phyloP scores from a whole-genome alignment of 92 coral and sea anemone genomes.

The Epizoanthus ramosus region DNA sequence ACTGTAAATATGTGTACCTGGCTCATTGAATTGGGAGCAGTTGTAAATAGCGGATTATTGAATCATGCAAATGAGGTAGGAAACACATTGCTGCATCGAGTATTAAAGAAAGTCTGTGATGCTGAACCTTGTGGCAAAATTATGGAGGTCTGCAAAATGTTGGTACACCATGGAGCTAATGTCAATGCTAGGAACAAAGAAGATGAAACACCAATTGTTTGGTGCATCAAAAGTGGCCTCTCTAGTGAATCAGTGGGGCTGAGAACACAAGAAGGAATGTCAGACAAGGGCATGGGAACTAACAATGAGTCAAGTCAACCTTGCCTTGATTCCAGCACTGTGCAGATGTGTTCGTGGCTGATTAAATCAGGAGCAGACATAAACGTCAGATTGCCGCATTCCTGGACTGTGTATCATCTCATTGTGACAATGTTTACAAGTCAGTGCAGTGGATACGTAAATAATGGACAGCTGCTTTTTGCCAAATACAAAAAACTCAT shows the following conservation, averaged over 20 bases:
- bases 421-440: neutral
- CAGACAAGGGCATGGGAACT: neutral
- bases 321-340: neutral
- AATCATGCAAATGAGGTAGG: neutral
- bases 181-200: neutral
- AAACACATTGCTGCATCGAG: neutral
- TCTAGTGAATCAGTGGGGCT: neutral
- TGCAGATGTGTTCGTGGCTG: constrained; percentile 13
- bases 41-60: neutral
- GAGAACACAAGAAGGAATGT: neutral
- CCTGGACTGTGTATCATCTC: constrained; percentile 2
- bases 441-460: neutral
- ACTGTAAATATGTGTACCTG: constrained; percentile 27
- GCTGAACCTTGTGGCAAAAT: neutral
- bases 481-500: neutral
- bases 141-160: neutral
- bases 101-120: neutral
- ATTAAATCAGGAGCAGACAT: constrained; percentile 10
- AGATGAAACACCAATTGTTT: neutral
- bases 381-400: neutral
- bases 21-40: constrained; percentile 17
- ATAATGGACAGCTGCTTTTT: neutral
- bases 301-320: neutral
- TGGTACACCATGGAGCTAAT: constrained; percentile 4
- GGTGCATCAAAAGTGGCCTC: constrained; percentile 3